These are phyloP conservation scores for Uromys caudimaculatus DNA, from an alignment of 2,797 vertebrate species.

Conservation along the genomic window DNA sequence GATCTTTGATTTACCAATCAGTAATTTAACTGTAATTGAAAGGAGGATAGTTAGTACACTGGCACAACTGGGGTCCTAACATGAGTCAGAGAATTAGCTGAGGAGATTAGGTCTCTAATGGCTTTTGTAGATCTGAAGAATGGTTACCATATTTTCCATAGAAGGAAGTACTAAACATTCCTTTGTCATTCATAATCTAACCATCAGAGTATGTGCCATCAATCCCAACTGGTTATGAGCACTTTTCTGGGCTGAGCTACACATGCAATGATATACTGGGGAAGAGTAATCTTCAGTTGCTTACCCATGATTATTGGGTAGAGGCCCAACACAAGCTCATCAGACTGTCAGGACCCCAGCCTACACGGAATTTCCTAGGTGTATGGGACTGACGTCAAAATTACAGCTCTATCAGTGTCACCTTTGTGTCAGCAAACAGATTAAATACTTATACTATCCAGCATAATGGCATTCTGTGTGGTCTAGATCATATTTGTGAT, in stretches of 20 bases:
- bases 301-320: neutral
- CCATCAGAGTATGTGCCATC: neutral
- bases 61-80: neutral
- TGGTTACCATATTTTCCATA: neutral
- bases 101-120: neutral
- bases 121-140: neutral
- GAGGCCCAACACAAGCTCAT: neutral
- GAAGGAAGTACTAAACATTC: conserved; percentile 16
- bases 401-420: conserved; percentile 92
- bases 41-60: neutral
- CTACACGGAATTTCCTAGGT: conserved; percentile 2
- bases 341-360: neutral
- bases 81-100: neutral
- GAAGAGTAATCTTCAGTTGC: rapidly evolving
- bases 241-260: neutral
- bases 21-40: conserved; percentile 6
- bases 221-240: conserved; percentile 8
- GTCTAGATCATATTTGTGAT: conserved; percentile 94
- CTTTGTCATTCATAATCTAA: conserved; percentile 20
- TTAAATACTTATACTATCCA: conserved; percentile 90
- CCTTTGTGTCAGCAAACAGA: conserved; percentile 92
- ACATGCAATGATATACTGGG: neutral
- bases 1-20: neutral
- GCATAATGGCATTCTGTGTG: conserved; percentile 90
- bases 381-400: conserved; percentile 85